Evolutionary conservation across 2,113 vertebrate species (phyloP), one percentile per base, ranked within the genome.

Genomic region (Elgaria multicarinata): DNA sequence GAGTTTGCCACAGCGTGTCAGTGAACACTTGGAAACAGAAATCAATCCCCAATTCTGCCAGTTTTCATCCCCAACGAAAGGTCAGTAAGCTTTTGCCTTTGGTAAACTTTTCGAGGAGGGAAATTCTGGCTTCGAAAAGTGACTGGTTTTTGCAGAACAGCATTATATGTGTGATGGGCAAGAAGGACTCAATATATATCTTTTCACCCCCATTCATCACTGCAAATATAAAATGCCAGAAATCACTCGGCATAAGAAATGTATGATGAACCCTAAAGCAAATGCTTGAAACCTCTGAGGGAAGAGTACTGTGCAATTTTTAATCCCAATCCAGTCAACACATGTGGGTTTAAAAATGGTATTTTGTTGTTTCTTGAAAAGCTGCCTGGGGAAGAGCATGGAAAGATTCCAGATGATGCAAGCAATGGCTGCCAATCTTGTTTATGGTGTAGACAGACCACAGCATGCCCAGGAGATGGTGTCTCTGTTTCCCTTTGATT

Each of bases 1-100:
- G 6, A 0, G 0, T 89, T 74, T 82, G 83, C 97, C 97, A 96
- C 97, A 93, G 20, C 0, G 96, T 92, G 97, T 96, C 97, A 97
- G 92, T 84, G 76, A 93, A 96, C 89, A 82, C 55, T 93, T 67
- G 4, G 50, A 86, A 95, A 96, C 69, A 1, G 77, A 22, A 83
- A 36, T 1, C 3, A 55, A 2, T 33, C 14, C 2, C 36, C 20
- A 33, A 20, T 50, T 22, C 77, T 20, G 39, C 58, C 20, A 33
- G 1, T 3, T 42, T 22, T 75, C 42, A 13, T 0, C 1, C 1
- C 33, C 0, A 64, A 55, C 53, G 91, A 89, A 86, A 71, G 2
- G 1, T 5, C 0, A 36, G 26, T 16, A 3, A 0, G 53, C 58
- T 3, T 18, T 67, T 24, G 4, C 58, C 75, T 88, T 44, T 26